Evolutionary conservation across 2,888 invertebrate genomes (phyloP).

Genomic region (Diadegma fenestrale): DNA sequence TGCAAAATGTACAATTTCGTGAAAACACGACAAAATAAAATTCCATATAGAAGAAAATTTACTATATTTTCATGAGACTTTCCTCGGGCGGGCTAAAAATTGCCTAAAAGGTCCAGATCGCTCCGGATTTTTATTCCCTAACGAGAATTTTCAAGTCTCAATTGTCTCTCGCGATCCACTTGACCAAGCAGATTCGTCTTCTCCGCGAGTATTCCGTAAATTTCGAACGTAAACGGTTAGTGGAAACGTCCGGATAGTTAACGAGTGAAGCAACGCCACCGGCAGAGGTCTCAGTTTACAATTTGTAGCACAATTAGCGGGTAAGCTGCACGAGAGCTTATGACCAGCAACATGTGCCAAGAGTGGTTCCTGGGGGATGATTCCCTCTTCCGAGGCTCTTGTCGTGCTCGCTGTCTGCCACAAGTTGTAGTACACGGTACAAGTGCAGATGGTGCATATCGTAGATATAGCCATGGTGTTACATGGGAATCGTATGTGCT

Average conservation of each 20-base stretch:
- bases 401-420: constrained; percentile 24
- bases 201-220: background rate
- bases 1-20: too few species aligned
- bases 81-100: too few species aligned
- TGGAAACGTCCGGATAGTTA: background rate
- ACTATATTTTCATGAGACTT: too few species aligned
- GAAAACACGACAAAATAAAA: too few species aligned
- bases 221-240: background rate
- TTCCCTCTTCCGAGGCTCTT: constrained; percentile 24
- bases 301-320: constrained; percentile 67
- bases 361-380: constrained; percentile 54
- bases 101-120: too few species aligned
- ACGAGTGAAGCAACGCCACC: constrained; percentile 50
- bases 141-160: too few species aligned
- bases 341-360: constrained; percentile 65
- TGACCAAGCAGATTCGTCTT: too few species aligned
- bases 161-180: too few species aligned
- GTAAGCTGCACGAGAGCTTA: constrained; percentile 59
- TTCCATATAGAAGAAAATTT: too few species aligned
- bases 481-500: constrained; percentile 20
- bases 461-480: constrained; percentile 14
- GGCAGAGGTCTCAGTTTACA: constrained; percentile 53
- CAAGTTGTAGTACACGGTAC: constrained; percentile 43
- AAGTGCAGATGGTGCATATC: constrained; percentile 63
- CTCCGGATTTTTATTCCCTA: too few species aligned